Evolutionary conservation across 2,888 invertebrate genomes (phyloP).

Genomic region (Eledona agricola): DNA sequence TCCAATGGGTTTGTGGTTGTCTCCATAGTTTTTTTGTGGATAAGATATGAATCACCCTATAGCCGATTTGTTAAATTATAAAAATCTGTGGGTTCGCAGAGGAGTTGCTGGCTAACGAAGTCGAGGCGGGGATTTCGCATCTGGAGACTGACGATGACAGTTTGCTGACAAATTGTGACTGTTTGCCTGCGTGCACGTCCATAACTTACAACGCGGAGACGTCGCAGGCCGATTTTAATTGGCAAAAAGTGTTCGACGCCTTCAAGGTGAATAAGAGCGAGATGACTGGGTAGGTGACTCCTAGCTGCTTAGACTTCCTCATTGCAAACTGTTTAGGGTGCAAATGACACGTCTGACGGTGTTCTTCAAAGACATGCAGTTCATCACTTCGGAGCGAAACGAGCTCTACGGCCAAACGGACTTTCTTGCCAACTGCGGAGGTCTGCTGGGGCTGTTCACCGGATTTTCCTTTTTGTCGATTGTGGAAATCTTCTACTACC

Average conservation of each 20-base stretch:
- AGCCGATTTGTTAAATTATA: too few species aligned
- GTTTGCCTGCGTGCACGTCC: conserved; percentile 74
- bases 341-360: conserved; percentile 71
- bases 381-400: conserved; percentile 66
- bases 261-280: conserved; percentile 61
- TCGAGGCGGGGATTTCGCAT: conserved; percentile 60
- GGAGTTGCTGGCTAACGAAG: conserved; percentile 65
- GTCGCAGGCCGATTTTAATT: conserved; percentile 75
- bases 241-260: conserved; percentile 68
- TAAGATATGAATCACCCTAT: too few species aligned
- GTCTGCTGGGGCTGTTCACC: conserved; percentile 69
- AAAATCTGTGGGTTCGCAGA: too few species aligned
- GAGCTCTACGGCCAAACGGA: conserved; percentile 68
- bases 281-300: conserved; percentile 55
- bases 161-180: conserved; percentile 63
- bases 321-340: conserved; percentile 59
- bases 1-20: too few species aligned
- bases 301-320: conserved; percentile 14
- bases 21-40: too few species aligned
- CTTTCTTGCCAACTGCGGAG: conserved; percentile 68
- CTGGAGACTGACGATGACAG: conserved; percentile 44
- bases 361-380: conserved; percentile 75
- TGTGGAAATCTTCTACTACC: conserved; percentile 69
- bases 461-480: conserved; percentile 73
- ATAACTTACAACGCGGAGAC: conserved; percentile 77